These are phyloP conservation scores for Gambusia affinis DNA, from an alignment of 2,113 vertebrate genomes.

Conservation along the genomic window DNA sequence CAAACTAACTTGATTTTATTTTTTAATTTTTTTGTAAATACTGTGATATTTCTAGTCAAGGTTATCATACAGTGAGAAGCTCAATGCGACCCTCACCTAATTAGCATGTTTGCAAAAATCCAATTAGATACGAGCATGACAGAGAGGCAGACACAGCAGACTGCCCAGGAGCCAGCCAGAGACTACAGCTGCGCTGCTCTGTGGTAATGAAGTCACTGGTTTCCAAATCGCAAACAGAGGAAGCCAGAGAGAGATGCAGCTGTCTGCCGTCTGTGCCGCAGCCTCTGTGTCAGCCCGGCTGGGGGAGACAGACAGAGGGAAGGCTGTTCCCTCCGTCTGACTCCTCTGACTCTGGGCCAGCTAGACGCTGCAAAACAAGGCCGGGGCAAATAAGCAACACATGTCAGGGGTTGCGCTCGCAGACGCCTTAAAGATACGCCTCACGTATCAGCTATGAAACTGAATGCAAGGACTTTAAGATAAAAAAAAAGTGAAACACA, in stretches of 20 bases:
- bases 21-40: background rate
- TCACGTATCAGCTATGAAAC: constrained; percentile 28
- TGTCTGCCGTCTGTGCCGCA: constrained; percentile 79
- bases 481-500: no score
- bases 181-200: constrained; percentile 68
- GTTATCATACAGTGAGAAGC: background rate
- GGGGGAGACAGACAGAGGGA: constrained; percentile 63
- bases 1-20: no score
- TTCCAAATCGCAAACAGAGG: constrained; percentile 76
- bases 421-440: constrained; percentile 5
- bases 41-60: background rate
- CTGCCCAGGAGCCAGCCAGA: constrained; percentile 59
- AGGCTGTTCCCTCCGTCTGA: constrained; percentile 71
- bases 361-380: constrained; percentile 41
- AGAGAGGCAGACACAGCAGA: constrained; percentile 44
- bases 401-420: constrained; percentile 9
- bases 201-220: constrained; percentile 79
- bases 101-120: constrained; percentile 57
- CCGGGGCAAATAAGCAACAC: constrained; percentile 39
- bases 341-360: constrained; percentile 66
- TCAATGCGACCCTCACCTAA: background rate
- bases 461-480: background rate
- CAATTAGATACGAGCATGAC: constrained; percentile 59
- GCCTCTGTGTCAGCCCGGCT: constrained; percentile 61
- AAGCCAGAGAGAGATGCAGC: constrained; percentile 74